A percentile compares a stretch with the other conserved stretches of the same genome.
phyloP scores from a whole-genome alignment of 2,113 vertebrate species.

The Syngnathus scovelli region DNA sequence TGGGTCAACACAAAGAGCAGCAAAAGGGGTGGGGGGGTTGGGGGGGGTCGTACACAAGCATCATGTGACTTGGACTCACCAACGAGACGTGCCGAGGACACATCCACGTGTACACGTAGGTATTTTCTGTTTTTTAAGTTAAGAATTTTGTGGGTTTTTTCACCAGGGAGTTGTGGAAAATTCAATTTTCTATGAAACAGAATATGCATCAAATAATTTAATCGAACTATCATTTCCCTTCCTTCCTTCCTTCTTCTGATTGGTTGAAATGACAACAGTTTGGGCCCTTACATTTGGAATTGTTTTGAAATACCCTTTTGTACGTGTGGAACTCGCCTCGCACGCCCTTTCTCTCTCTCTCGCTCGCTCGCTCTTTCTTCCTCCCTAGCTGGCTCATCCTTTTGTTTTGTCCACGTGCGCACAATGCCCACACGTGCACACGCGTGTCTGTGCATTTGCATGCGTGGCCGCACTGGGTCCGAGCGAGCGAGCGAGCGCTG shows the following conservation, averaged over 20 bases:
- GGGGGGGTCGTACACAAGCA: conserved; percentile 51
- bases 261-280: background rate
- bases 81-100: conserved; percentile 24
- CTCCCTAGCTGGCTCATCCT: background rate
- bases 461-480: background rate
- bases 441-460: background rate
- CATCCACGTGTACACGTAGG: conserved; percentile 37
- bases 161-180: background rate
- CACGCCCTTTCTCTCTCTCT: too few species aligned
- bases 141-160: background rate
- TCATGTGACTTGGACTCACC: conserved; percentile 48
- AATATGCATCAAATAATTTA: too few species aligned
- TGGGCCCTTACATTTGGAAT: background rate
- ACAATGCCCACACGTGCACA: conserved; percentile 18
- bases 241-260: background rate
- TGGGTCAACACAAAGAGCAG: conserved; percentile 60
- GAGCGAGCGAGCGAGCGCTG: conserved; percentile 4
- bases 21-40: background rate
- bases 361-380: background rate
- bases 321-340: background rate
- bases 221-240: too few species aligned
- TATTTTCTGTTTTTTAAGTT: background rate
- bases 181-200: too few species aligned
- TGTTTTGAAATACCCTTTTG: background rate
- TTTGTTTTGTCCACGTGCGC: conserved; percentile 19